These are phyloP conservation scores for Picus viridis DNA, from an alignment of 2,797 vertebrate genomes.

Conservation along the genomic window DNA sequence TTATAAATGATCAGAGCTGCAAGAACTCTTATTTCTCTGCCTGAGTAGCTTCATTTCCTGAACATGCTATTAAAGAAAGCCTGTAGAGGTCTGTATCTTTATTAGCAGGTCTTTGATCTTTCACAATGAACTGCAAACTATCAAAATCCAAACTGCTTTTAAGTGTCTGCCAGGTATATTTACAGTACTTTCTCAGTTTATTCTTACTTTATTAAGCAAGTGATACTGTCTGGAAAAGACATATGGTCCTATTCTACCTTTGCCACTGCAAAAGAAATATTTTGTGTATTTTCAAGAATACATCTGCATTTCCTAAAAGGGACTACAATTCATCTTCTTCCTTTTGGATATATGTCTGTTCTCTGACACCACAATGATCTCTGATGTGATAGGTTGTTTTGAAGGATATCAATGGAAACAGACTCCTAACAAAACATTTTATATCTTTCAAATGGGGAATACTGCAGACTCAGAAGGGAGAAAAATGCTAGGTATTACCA, in stretches of 20 bases:
- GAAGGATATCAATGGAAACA: constrained; percentile 10
- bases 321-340: neutral
- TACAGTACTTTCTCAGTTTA: neutral
- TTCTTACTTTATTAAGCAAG: neutral
- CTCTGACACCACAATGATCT: neutral
- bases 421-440: neutral
- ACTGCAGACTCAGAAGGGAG: neutral
- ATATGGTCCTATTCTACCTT: neutral
- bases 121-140: neutral
- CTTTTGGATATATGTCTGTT: neutral
- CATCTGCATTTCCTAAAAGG: neutral
- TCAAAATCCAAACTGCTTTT: neutral
- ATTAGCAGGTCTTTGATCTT: neutral
- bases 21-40: neutral
- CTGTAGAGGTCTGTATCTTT: neutral
- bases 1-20: neutral
- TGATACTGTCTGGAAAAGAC: neutral
- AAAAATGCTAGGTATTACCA: neutral
- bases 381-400: neutral
- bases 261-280: neutral
- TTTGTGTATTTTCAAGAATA: neutral
- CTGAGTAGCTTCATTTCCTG: neutral
- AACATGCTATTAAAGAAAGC: neutral
- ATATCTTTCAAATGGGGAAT: neutral
- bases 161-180: neutral